Conservation (phyloP, 2,888 invertebrate genomes). For the Caenorhabditis sp. region DNA sequence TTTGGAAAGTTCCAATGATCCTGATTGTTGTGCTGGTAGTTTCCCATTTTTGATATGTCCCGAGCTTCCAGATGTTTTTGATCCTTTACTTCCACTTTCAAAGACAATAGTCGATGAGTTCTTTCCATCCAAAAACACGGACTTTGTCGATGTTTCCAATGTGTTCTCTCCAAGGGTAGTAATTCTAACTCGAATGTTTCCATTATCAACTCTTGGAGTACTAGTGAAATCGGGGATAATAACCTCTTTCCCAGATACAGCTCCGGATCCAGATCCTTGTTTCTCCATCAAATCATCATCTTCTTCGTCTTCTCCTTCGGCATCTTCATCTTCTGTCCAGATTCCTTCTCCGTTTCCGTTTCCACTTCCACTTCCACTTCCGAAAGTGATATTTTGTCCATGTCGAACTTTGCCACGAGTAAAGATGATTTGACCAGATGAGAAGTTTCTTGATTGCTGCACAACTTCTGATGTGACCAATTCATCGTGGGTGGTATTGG, state of each 20-base stretch:
- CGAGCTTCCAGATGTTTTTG: neutral
- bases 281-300: constrained; percentile 40
- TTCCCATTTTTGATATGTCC: neutral
- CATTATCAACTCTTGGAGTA: neutral
- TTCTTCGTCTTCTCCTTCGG: constrained; percentile 29
- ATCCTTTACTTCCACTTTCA: constrained; percentile 6
- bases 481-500: constrained; percentile 27
- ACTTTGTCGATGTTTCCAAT: constrained; percentile 27
- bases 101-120: neutral
- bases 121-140: constrained; percentile 8
- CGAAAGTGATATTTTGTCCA: constrained; percentile 26
- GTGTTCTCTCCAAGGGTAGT: constrained; percentile 33
- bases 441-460: constrained; percentile 45
- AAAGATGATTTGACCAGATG: constrained; percentile 53
- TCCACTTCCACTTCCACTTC: constrained; percentile 5
- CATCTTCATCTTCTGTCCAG: constrained; percentile 17
- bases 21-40: neutral
- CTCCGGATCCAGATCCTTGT: constrained; percentile 7
- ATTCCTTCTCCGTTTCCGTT: neutral
- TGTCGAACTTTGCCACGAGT: constrained; percentile 37
- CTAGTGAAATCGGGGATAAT: neutral
- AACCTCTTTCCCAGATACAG: constrained; percentile 9
- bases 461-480: constrained; percentile 25
- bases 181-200: constrained; percentile 26
- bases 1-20: constrained; percentile 4